Evolutionary conservation across 2,113 vertebrate species (phyloP).

Genomic region (Bambusicola thoracicus): DNA sequence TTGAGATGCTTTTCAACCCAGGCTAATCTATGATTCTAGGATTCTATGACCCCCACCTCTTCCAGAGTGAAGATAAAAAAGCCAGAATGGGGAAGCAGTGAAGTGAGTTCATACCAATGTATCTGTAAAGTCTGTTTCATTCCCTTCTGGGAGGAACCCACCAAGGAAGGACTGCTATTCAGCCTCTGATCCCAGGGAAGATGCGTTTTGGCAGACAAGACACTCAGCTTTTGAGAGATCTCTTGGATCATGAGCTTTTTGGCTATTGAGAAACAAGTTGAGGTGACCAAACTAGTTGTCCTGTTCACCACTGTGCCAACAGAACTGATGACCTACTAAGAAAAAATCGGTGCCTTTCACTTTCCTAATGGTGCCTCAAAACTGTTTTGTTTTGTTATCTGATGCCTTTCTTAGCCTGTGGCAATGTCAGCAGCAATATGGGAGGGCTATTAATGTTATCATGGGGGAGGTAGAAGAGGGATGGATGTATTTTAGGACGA

Average conservation of each 20-base stretch:
- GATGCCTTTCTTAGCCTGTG: not conserved
- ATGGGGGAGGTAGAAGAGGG: not conserved
- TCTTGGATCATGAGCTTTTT: not conserved
- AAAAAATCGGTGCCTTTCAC: not conserved
- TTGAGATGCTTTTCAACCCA: too few relatives aligned
- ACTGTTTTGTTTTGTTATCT: not conserved
- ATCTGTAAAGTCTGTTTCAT: not conserved
- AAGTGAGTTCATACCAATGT: not conserved
- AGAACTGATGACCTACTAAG: not conserved
- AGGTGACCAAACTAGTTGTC: not conserved
- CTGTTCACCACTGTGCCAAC: not conserved
- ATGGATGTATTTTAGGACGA: not conserved
- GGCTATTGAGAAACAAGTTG: not conserved
- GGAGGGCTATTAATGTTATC: not conserved
- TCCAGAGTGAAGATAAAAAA: not conserved
- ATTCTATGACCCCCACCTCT: not conserved
- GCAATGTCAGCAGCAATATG: not conserved
- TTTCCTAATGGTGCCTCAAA: not conserved
- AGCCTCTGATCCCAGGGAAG: not conserved
- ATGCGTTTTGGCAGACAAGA: not conserved
- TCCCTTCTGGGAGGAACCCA: not conserved
- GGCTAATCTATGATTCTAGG: too few relatives aligned
- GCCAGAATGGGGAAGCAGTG: not conserved
- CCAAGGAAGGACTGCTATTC: not conserved
- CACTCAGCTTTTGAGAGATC: rapidly evolving